Conservation (phyloP, 1,140 invertebrate genomes). For the Macrostomum lignano region DNA sequence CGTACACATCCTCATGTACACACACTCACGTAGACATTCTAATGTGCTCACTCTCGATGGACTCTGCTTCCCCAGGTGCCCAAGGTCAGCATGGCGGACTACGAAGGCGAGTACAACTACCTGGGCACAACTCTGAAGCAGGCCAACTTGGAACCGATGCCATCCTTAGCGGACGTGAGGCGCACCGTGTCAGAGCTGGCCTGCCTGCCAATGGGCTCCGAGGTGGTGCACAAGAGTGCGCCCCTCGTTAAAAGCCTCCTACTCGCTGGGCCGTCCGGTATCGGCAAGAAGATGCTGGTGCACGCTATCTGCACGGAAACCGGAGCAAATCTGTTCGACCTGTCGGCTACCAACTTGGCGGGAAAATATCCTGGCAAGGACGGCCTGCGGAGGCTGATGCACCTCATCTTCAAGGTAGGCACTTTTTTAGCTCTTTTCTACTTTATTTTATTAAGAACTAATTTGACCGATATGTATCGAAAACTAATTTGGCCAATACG, state of each 20-base stretch:
- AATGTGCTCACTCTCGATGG: too few species aligned
- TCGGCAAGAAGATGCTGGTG: constrained; percentile 59
- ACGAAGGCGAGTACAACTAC: constrained; percentile 50
- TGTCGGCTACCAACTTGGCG: constrained; percentile 58
- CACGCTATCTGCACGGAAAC: constrained; percentile 59
- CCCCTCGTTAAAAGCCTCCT: constrained; percentile 56
- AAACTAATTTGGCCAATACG: too few species aligned
- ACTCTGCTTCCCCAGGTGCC: too few species aligned
- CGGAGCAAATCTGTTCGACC: constrained; percentile 59
- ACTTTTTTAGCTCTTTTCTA: too few species aligned
- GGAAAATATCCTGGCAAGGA: constrained; percentile 56
- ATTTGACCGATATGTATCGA: too few species aligned
- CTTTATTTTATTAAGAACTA: too few species aligned
- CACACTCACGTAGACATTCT: too few species aligned
- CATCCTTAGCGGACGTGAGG: constrained; percentile 46
- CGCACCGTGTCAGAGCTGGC: constrained; percentile 59
- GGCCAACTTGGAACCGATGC: constrained; percentile 32
- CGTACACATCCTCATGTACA: too few species aligned
- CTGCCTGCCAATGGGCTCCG: constrained; percentile 45
- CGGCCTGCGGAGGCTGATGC: constrained; percentile 65
- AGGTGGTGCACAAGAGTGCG: constrained; percentile 31
- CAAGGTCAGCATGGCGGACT: constrained; percentile 39
- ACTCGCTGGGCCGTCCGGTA: constrained; percentile 45
- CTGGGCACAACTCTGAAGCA: constrained; percentile 29
- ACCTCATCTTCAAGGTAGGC: constrained; percentile 38